Evolutionary conservation across 2,888 invertebrate species (phyloP).

Genomic region (Meandrusa payeni): DNA sequence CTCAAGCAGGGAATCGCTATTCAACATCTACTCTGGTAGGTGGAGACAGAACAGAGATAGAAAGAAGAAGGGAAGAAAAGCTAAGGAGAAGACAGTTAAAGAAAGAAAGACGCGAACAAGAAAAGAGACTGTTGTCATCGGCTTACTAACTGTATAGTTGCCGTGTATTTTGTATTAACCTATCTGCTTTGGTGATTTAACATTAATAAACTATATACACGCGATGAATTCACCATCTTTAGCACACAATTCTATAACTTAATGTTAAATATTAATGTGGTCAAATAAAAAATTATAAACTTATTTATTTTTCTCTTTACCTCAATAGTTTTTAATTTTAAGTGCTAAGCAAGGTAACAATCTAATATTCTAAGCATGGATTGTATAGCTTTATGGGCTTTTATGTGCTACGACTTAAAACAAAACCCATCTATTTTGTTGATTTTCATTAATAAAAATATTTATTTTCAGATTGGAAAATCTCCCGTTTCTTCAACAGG

Average conservation of each 20-base stretch:
- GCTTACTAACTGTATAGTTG: conserved; percentile 1
- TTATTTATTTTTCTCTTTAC: conserved; percentile 5
- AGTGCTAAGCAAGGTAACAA: conserved; percentile 15
- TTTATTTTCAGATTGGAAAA: conserved; percentile 15
- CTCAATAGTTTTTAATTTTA: background rate
- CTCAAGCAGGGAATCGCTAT: conserved; percentile 55
- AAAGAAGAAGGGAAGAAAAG: conserved; percentile 48
- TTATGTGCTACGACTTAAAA: too few relatives aligned
- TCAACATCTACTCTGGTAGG: conserved; percentile 63
- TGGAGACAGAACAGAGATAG: conserved; percentile 40
- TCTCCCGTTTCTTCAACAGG: background rate
- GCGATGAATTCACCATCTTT: background rate
- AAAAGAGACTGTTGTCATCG: conserved; percentile 9
- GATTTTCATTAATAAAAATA: too few relatives aligned
- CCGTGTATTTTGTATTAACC: background rate
- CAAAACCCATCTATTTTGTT: too few relatives aligned
- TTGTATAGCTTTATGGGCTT: too few relatives aligned
- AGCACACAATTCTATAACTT: conserved; percentile 1
- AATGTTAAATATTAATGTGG: background rate
- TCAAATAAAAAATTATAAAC: conserved; percentile 4
- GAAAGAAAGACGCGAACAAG: conserved; percentile 20
- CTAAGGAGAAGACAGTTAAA: conserved; percentile 35
- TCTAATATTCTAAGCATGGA: conserved; percentile 16
- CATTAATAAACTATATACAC: conserved; percentile 7
- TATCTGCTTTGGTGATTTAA: conserved; percentile 9